These are phyloP conservation scores for Drosophila repleta DNA, from an alignment of 1,140 invertebrate species.

Conservation along the genomic window DNA sequence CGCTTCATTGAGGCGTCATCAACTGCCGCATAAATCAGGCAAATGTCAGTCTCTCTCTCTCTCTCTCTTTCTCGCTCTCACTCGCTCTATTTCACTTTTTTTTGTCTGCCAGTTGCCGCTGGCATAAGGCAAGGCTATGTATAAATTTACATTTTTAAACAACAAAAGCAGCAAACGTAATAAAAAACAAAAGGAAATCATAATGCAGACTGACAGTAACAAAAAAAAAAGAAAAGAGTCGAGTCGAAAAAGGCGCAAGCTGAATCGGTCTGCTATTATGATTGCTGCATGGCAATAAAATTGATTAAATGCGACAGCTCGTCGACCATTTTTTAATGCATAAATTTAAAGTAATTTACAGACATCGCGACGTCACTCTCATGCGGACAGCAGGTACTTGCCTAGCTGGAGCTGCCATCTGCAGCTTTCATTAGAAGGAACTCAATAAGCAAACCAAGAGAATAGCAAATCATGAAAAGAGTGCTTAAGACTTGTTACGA, in stretches of 20 bases:
- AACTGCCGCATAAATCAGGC: conserved; percentile 75
- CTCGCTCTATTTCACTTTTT: not conserved
- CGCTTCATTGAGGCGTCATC: conserved; percentile 75
- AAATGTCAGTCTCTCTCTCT: conserved; percentile 48
- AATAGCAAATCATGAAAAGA: too few species aligned
- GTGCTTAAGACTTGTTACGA: too few species aligned
- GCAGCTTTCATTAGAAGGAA: not conserved
- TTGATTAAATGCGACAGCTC: conserved; percentile 71
- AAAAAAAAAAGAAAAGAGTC: not conserved
- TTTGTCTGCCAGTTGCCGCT: not conserved
- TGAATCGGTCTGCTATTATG: conserved; percentile 39
- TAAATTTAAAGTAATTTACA: conserved; percentile 41
- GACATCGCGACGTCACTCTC: not conserved
- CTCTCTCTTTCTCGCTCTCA: conserved; percentile 18
- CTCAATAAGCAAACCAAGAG: too few species aligned
- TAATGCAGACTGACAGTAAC: conserved; percentile 24
- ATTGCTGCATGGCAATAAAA: conserved; percentile 67
- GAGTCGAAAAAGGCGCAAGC: conserved; percentile 9
- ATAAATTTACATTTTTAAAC: conserved; percentile 78
- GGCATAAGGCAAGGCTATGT: conserved; percentile 50
- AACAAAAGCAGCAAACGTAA: conserved; percentile 66
- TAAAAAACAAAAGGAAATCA: conserved; percentile 38
- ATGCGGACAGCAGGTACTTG: not conserved
- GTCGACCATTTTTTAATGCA: conserved; percentile 36
- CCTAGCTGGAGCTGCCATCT: not conserved